Evolutionary conservation across 1,140 invertebrate species (phyloP), one percentile per base, ranked within the genome.

Genomic region (Mya arenaria): DNA sequence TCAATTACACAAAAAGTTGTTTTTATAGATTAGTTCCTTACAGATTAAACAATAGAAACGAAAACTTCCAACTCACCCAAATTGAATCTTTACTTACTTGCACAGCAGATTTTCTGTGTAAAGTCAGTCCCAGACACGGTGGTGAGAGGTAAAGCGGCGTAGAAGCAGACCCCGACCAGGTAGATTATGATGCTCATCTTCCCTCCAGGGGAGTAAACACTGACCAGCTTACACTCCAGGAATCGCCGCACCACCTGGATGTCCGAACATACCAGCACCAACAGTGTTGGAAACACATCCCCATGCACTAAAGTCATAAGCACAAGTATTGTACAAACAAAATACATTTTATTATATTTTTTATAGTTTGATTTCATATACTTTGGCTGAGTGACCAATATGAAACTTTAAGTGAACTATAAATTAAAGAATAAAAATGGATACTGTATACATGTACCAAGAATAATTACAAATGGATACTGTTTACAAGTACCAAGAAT

Each of bases 121-220:
- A 73, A 62, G 39, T 82, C 56, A 6, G 79, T 82, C 19, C 79
- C 79, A n/a, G 71, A 44, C 5, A 82, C 23, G 30, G 60, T 65
- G n/a, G 79, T 65, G 25, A 82, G 8, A 28, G 79, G 79, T 25
- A 82, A 8, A 39, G 60, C 60, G 17, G 68, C 28, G 52, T 82
- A 82, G 28, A 82, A 82, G 30, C 39, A 15, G 0, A 82, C 58
- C 13, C 79, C 79, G 28, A 82, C 48, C 5, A 82, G 28, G n/a
- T 82, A 82, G 44, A 82, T 73, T 8, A 73, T 19, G n/a, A 73
- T 62, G 62, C 79, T 82, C 68, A 82, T 82, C 68, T 82, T 73
- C 30, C 68, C 52, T 3, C 73, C 69, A 41, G 77, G 77, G 36
- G 79, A 72, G 55, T 73, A 82, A 6, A 82, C 69, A 30, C 79